phyloP scores from a whole-genome alignment of 2,797 vertebrate species.

The Balearica regulorum region DNA sequence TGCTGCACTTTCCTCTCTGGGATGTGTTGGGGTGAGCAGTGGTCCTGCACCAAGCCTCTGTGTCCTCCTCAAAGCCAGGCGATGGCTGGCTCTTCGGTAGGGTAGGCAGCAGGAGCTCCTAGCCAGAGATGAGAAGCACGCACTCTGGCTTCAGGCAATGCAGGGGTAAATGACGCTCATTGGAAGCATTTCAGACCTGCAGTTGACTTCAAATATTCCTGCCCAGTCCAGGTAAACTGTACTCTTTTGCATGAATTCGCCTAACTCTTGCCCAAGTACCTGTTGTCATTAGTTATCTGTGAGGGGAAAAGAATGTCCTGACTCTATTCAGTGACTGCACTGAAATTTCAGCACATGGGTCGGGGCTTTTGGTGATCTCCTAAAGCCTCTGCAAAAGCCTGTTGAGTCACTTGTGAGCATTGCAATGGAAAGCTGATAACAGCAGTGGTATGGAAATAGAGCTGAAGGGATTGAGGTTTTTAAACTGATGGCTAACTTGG shows the following conservation, averaged over 20 bases:
- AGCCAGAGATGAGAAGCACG: not conserved
- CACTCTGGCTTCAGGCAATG: not conserved
- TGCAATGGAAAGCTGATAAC: conserved; percentile 44
- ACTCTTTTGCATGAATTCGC: not conserved
- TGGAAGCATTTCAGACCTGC: not conserved
- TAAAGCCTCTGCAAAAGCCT: conserved; percentile 19
- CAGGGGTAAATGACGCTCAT: not conserved
- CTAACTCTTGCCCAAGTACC: not conserved
- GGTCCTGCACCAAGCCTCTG: not conserved
- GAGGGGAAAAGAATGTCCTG: not conserved
- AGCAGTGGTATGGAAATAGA: not conserved
- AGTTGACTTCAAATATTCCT: not conserved
- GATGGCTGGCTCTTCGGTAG: not conserved
- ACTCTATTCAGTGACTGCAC: fast-evolving
- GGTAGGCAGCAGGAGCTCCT: not conserved
- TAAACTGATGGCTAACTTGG: conserved; percentile 44
- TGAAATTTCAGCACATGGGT: not conserved
- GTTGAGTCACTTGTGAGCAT: conserved; percentile 30
- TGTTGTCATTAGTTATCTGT: not conserved
- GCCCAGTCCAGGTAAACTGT: not conserved
- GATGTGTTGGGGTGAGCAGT: not conserved
- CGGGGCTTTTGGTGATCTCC: not conserved
- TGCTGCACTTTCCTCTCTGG: not conserved
- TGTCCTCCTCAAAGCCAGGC: not conserved
- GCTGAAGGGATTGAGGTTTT: conserved; percentile 43